Percentiles rank a stretch among this genome's conserved stretches.
These are phyloP conservation scores for Diprion similis DNA, from an alignment of 1,140 invertebrate species.

Conservation along the genomic window DNA sequence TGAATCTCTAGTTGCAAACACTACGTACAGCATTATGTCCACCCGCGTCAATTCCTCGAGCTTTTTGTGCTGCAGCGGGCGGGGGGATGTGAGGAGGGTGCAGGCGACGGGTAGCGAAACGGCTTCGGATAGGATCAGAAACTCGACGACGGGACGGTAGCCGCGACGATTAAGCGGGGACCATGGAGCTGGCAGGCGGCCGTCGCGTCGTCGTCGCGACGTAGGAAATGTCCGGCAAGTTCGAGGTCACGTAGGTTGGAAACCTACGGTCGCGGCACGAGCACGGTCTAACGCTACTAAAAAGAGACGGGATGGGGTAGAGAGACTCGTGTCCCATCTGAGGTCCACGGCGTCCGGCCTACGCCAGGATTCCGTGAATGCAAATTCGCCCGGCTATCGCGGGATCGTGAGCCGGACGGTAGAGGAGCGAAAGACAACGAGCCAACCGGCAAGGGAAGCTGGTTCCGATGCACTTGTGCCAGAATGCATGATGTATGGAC, in stretches of 20 bases:
- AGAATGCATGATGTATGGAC: conserved; percentile 56
- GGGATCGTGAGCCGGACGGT: conserved; percentile 48
- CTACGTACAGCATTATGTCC: background rate
- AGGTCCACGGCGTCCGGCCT: conserved; percentile 32
- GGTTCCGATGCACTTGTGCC: conserved; percentile 48
- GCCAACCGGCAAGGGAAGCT: conserved; percentile 21
- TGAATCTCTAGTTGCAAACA: background rate
- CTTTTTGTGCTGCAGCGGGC: conserved; percentile 18
- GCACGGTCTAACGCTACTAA: conserved; percentile 28
- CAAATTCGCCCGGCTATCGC: conserved; percentile 56
- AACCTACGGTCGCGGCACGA: conserved; percentile 25
- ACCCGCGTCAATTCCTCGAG: background rate
- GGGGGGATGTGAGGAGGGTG: conserved; percentile 4
- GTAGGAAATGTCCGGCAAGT: conserved; percentile 24
- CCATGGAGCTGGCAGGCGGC: conserved; percentile 20
- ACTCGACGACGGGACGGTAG: conserved; percentile 12
- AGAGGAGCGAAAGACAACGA: conserved; percentile 31
- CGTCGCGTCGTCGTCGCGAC: conserved; percentile 12
- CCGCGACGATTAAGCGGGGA: conserved; percentile 19
- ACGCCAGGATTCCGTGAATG: conserved; percentile 56
- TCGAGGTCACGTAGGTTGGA: conserved; percentile 27
- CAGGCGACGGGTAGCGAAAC: conserved; percentile 13
- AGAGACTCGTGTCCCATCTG: conserved; percentile 21
- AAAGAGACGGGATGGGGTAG: conserved; percentile 11
- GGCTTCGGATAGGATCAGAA: conserved; percentile 12